phyloP scores from a whole-genome alignment of 2,888 invertebrate genomes.

The Byasa hedistus region DNA sequence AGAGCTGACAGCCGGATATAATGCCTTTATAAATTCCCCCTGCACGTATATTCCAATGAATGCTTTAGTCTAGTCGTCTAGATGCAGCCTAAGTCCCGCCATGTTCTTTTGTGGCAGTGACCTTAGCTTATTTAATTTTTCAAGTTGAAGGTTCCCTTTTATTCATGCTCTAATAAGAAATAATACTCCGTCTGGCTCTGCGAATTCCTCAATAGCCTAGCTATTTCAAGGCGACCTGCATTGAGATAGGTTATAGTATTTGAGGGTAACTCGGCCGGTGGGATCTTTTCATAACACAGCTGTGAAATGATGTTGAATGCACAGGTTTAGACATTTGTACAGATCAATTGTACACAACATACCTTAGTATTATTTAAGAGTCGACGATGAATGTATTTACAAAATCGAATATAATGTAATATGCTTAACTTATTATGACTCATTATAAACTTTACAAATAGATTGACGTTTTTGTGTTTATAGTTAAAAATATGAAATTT shows the following conservation, averaged over 20 bases:
- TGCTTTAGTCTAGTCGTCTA: constrained; percentile 64
- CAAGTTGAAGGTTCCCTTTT: constrained; percentile 75
- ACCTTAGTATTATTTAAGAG: background rate
- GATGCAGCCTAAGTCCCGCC: constrained; percentile 59
- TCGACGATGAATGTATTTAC: background rate
- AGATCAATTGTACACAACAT: background rate
- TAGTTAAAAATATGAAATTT: too few relatives aligned
- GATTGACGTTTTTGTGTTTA: too few relatives aligned
- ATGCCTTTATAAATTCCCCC: constrained; percentile 49
- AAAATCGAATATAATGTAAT: too few relatives aligned
- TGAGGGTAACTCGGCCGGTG: constrained; percentile 51
- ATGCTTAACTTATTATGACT: too few relatives aligned
- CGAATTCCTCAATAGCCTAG: constrained; percentile 60
- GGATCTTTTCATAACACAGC: constrained; percentile 65
- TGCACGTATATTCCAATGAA: constrained; percentile 41
- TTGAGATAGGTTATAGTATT: constrained; percentile 74
- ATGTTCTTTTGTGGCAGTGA: constrained; percentile 53
- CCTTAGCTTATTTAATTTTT: constrained; percentile 69
- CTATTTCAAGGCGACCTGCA: constrained; percentile 66
- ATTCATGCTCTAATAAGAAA: constrained; percentile 52
- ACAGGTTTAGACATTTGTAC: constrained; percentile 37
- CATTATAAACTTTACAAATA: too few relatives aligned
- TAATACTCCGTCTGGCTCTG: constrained; percentile 55
- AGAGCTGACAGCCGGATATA: constrained; percentile 39
- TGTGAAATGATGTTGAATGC: constrained; percentile 43